Evolutionary conservation across 2,797 vertebrate species (phyloP), one percentile per base, ranked within the genome.

Genomic region (Dallia pectoralis): DNA sequence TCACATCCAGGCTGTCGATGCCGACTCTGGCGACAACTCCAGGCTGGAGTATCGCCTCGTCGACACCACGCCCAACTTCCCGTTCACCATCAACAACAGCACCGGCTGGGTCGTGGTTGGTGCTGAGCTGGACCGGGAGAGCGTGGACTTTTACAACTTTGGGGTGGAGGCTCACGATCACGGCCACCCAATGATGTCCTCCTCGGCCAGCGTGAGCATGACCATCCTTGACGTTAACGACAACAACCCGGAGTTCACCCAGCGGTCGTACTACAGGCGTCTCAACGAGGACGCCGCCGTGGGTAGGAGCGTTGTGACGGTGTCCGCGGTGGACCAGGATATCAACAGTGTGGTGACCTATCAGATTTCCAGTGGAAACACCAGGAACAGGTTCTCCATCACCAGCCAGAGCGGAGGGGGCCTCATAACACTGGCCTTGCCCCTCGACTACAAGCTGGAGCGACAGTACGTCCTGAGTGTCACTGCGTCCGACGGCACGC

Each of bases 351-450:
- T 96, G 80, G 96, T 99, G 81, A 97, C 96, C 0, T 99, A 99
- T 88, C 97, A 99, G 93, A 99, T 99, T 85, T 93, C 97, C 66
- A 96, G 93, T 0, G 97, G 97, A 78, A 99, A 99, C 84, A 98
- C 97, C 5, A 93, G 97, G 53, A 99, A 98, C 89, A 93, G 97
- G 51, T 99, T 99, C 89, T 96, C 97, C 79, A 99, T 99, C 89
- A 98, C 96, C 2, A 99, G 97, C 78, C 96, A 98, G 87, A 96
- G 96, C 0, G 96, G 96, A 0, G 96, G 97, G 0, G 95, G 95
- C 0, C 93, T 99, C 61, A 93, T 99, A 49, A 96, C 97, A 0
- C 91, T 99, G 0, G 96, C 97, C 0, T 83, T 98, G 72, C 97
- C 97, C 0, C 81, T 99, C 62, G 97, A 99, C 89, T 99, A 99